These are phyloP conservation scores for Cyanoliseus patagonus DNA, from an alignment of 2,113 vertebrate species.

Conservation along the genomic window DNA sequence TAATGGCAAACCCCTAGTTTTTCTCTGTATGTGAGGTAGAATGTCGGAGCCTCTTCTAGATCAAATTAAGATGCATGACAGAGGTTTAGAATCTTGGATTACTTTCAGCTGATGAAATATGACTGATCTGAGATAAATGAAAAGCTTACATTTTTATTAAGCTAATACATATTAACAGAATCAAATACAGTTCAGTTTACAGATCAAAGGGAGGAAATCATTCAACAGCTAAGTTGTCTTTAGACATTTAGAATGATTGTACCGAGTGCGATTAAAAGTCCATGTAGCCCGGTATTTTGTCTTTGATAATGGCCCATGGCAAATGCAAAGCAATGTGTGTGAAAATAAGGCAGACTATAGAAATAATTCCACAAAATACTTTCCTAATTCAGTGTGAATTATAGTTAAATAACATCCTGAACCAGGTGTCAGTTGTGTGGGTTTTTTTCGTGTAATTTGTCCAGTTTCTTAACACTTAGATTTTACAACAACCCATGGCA, in stretches of 20 bases:
- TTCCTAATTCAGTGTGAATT: not conserved
- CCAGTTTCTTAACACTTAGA: not conserved
- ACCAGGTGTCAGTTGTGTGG: not conserved
- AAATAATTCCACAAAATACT: not conserved
- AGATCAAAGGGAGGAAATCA: constrained; percentile 8
- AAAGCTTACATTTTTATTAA: constrained; percentile 24
- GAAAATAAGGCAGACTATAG: not conserved
- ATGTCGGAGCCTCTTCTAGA: not conserved
- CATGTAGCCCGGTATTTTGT: not conserved
- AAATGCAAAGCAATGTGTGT: not conserved
- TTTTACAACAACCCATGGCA: not conserved
- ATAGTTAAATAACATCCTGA: constrained; percentile 22
- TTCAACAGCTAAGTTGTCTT: constrained; percentile 10
- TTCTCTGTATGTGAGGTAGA: not conserved
- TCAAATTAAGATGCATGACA: constrained; percentile 7
- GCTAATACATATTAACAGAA: not conserved
- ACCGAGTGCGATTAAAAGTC: not conserved
- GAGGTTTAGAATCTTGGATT: constrained; percentile 14
- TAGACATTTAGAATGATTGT: not conserved
- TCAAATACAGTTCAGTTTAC: not conserved
- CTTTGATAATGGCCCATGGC: not conserved
- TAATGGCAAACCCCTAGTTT: not conserved
- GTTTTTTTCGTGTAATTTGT: not conserved
- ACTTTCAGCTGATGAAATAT: constrained; percentile 11
- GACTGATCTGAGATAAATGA: not conserved